Evolutionary conservation across 2,797 vertebrate species (phyloP).

Genomic region (Acipenser ruthenus): DNA sequence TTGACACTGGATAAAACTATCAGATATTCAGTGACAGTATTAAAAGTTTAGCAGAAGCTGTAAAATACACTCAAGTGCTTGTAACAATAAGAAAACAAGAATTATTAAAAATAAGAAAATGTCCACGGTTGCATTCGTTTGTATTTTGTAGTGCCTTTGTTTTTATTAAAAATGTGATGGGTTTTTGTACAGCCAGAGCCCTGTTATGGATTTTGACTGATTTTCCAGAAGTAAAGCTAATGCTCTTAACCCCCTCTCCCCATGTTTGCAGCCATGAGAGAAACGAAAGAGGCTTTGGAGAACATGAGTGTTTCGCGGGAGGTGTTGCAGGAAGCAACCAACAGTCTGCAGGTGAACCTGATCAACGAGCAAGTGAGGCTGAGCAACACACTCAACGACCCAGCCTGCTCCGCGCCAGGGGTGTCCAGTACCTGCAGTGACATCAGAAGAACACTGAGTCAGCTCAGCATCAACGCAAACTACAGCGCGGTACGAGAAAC

Average conservation of each 20-base stretch:
- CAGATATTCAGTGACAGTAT: no score
- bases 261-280: constrained; percentile 65
- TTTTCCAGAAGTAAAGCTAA: not conserved
- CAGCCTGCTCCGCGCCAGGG: constrained; percentile 48
- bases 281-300: constrained; percentile 75
- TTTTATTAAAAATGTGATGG: constrained; percentile 7
- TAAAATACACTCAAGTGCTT: no score
- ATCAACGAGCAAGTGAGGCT: constrained; percentile 56
- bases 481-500: constrained; percentile 60
- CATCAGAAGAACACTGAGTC: constrained; percentile 62
- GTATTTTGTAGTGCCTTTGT: no score
- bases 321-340: constrained; percentile 61
- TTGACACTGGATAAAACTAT: no score
- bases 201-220: not conserved
- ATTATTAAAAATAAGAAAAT: no score
- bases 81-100: no score
- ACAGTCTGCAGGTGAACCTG: constrained; percentile 62
- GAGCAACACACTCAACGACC: constrained; percentile 61
- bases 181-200: constrained; percentile 1
- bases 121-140: no score
- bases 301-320: constrained; percentile 64
- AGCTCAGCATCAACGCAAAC: constrained; percentile 66
- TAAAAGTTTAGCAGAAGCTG: no score
- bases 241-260: not conserved
- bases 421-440: constrained; percentile 57